A percentile compares a stretch with the other conserved stretches of the same genome.
Evolutionary conservation across 2,888 invertebrate species (phyloP).

Genomic region (Caenorhabditis sp.): DNA sequence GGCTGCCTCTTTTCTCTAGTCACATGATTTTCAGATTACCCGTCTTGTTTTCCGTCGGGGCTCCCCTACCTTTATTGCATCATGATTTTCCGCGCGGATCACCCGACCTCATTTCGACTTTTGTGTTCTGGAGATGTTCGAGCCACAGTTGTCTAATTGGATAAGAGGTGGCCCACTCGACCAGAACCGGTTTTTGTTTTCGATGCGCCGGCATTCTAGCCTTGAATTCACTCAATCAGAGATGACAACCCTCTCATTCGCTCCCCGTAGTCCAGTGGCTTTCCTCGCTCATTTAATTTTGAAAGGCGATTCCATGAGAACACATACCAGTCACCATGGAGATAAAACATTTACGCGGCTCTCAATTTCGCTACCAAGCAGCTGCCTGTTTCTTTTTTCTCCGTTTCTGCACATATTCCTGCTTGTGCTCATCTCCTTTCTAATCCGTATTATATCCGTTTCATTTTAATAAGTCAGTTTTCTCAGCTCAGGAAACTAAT

Average conservation of each 20-base stretch:
- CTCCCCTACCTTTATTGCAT: conserved; percentile 1
- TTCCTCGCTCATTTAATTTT: neutral
- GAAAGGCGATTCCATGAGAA: neutral
- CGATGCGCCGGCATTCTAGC: neutral
- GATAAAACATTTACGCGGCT: conserved; percentile 11
- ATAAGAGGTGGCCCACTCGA: neutral
- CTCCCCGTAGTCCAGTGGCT: neutral
- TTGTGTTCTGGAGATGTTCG: neutral
- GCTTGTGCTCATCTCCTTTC: too few relatives aligned
- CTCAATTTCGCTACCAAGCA: neutral
- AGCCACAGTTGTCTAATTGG: conserved; percentile 11
- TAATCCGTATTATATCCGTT: conserved; percentile 5
- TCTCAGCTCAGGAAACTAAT: neutral
- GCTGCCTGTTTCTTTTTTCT: neutral
- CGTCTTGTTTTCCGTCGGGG: neutral
- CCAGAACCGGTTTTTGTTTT: conserved; percentile 23
- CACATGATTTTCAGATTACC: conserved; percentile 16
- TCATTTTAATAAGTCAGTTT: conserved; percentile 4
- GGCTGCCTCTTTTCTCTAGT: neutral
- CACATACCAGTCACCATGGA: neutral
- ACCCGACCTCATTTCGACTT: neutral
- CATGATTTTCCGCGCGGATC: neutral
- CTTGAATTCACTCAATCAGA: conserved; percentile 14
- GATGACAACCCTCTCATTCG: neutral
- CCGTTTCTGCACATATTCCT: too few relatives aligned